Percentiles rank a stretch among this genome's conserved stretches.
phyloP scores from a whole-genome alignment of 2,113 vertebrate genomes.

The Chaenocephalus aceratus region DNA sequence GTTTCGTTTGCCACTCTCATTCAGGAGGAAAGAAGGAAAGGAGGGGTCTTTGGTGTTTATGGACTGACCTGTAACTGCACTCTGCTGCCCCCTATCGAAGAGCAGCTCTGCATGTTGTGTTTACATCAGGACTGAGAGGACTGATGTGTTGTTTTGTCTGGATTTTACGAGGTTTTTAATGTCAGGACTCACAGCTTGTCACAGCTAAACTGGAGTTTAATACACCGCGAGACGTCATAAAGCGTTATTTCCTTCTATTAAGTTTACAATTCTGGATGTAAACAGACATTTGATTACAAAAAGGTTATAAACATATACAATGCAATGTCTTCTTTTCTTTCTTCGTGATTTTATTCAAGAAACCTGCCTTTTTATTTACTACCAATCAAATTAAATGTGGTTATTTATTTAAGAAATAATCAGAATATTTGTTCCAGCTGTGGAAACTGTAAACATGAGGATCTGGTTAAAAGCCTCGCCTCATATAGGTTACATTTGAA shows the following conservation, averaged over 20 bases:
- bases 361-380: neutral
- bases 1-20: slow-evolving; percentile 31
- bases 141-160: slow-evolving; percentile 22
- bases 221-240: neutral
- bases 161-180: slow-evolving; percentile 3
- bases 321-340: no score
- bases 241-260: slow-evolving; percentile 5
- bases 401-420: neutral
- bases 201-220: neutral
- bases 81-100: slow-evolving; percentile 79
- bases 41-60: slow-evolving; percentile 5
- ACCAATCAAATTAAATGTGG: neutral
- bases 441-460: neutral
- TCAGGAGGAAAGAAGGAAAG: neutral
- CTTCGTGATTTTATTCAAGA: no score
- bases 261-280: neutral
- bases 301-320: neutral
- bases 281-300: neutral
- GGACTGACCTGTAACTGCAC: slow-evolving; percentile 60
- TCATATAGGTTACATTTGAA: slow-evolving; percentile 9
- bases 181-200: neutral
- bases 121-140: slow-evolving; percentile 17
- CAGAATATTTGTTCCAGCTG: neutral
- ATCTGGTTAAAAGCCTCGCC: neutral
- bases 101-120: slow-evolving; percentile 23